Conservation (phyloP, 2,113 vertebrate genomes). For the Pampusana beccarii region DNA sequence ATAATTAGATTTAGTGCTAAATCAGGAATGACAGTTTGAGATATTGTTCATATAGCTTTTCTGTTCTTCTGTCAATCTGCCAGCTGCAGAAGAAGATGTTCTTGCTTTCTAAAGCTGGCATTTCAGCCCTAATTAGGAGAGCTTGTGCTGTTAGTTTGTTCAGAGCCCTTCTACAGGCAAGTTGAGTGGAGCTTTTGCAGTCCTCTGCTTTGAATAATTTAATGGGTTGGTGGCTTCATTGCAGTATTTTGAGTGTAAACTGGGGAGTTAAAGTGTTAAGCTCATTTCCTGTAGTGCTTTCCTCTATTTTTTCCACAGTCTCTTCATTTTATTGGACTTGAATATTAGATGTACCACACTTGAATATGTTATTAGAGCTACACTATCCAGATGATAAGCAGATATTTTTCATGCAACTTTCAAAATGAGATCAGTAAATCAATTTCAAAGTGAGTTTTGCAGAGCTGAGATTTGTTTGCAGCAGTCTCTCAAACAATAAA, state of each 20-base stretch:
- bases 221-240: neutral
- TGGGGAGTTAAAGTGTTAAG: neutral
- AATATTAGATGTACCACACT: neutral
- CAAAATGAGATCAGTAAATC: conserved; percentile 21
- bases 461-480: conserved; percentile 25
- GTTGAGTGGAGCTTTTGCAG: neutral
- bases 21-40: conserved; percentile 18
- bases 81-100: neutral
- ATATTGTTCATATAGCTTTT: conserved; percentile 10
- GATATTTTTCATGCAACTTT: neutral
- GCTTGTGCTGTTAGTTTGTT: neutral
- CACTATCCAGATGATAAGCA: neutral
- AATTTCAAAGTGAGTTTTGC: conserved; percentile 20
- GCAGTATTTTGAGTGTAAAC: neutral
- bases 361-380: neutral
- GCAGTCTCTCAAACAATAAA: neutral
- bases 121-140: conserved; percentile 27
- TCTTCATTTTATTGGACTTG: neutral
- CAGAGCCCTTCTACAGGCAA: neutral
- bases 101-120: neutral
- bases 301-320: neutral
- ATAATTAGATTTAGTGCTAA: conserved; percentile 29
- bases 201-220: neutral
- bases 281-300: neutral
- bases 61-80: conserved; percentile 18